These are phyloP conservation scores for Diadema setosum DNA, from an alignment of 35 echinoderm and acorn worm genomes.

Conservation along the genomic window DNA sequence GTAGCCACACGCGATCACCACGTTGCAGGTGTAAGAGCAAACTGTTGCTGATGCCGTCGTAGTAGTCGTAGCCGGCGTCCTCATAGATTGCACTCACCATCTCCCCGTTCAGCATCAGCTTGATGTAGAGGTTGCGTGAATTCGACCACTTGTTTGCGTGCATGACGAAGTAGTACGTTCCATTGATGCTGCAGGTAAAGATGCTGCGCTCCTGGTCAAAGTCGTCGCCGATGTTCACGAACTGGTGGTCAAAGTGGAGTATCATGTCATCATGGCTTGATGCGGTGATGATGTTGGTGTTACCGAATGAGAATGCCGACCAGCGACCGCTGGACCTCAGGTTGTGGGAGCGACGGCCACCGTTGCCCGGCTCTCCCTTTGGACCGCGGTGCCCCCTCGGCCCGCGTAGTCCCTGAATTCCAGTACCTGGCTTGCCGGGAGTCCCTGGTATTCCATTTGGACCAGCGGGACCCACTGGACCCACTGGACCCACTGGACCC, in stretches of 20 bases:
- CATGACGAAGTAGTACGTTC: conserved; percentile 88
- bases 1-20: conserved; percentile 75
- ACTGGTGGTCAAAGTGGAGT: conserved; percentile 67
- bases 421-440: neutral
- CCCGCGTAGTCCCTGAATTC: neutral
- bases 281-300: conserved; percentile 63
- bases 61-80: conserved; percentile 85
- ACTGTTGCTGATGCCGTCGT: conserved; percentile 78
- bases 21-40: conserved; percentile 59
- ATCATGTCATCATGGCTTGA: conserved; percentile 43
- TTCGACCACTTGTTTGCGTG: conserved; percentile 91
- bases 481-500: neutral
- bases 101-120: conserved; percentile 76
- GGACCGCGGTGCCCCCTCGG: neutral
- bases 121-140: conserved; percentile 68
- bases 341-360: neutral
- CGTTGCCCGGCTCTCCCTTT: conserved; percentile 41
- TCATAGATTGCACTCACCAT: conserved; percentile 74
- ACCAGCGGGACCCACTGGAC: neutral
- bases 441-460: neutral
- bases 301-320: conserved; percentile 71
- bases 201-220: conserved; percentile 62
- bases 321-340: neutral
- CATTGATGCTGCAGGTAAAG: conserved; percentile 79
- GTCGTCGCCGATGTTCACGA: conserved; percentile 71